Conservation (phyloP, 2,113 vertebrate species). For the Meleagris gallopavo region DNA sequence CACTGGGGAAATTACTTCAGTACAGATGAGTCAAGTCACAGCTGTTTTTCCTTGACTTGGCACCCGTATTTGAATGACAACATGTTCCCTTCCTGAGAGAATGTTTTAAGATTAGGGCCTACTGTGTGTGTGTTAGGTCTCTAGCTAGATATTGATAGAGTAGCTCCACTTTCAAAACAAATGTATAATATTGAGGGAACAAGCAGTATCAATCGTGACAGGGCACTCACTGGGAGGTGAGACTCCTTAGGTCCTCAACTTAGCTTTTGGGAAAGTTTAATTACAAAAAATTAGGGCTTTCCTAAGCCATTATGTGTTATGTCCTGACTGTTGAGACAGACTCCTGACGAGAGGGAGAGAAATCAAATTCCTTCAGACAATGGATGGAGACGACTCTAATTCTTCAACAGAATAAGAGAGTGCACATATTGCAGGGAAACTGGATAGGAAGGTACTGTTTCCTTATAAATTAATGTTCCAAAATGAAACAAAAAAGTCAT, state of each 20-base stretch:
- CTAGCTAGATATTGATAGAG: background rate
- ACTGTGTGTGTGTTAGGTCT: background rate
- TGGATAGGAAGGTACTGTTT: background rate
- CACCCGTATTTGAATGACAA: background rate
- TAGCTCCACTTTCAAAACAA: background rate
- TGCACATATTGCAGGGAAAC: too few species aligned
- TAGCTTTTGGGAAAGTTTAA: background rate
- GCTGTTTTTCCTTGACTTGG: background rate
- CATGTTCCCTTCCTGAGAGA: background rate
- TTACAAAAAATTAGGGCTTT: background rate
- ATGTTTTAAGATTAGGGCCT: background rate
- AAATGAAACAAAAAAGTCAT: background rate
- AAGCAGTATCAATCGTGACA: background rate
- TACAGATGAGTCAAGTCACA: background rate
- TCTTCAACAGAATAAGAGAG: background rate
- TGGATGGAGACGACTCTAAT: background rate
- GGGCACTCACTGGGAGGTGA: background rate
- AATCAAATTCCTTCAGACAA: background rate
- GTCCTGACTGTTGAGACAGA: background rate
- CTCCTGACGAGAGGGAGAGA: background rate
- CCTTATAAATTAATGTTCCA: background rate
- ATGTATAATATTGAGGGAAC: background rate
- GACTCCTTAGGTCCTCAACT: background rate
- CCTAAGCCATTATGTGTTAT: background rate
- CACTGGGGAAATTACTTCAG: background rate